Evolutionary conservation across 2,113 vertebrate genomes (phyloP), one percentile per base, ranked within the genome.

Genomic region (Sclerurus mexicanus): DNA sequence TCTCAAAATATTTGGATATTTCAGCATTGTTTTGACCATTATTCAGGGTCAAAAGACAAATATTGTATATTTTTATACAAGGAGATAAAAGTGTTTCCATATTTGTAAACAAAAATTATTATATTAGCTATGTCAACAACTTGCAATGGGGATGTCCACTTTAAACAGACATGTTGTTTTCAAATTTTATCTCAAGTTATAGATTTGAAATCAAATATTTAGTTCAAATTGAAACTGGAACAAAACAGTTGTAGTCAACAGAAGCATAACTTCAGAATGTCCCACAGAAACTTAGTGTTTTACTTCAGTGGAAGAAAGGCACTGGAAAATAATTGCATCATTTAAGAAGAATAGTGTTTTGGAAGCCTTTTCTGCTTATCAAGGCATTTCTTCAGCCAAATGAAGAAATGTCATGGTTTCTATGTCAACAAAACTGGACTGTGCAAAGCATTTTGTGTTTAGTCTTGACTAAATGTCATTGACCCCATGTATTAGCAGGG

Each of bases 401-500:
- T 62, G 25, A 28, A 39, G 35, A 62, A 50, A 19, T 20, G 2
- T 13, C 4, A 22, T 42, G 25, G 7, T 8, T 84, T 86, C 47
- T 53, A 2, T 14, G 13, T 6, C 14, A 63, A 67, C 6, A 79
- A 67, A 83, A 75, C 7, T 42, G 7, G 19, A 80, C 22, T 40
- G 3, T 2, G 1, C 62, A 63, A 68, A 46, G 3, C 11, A 68
- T 9, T 14, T 1, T 17, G 2, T 35, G 1, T 66, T 78, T 60
- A 60, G 9, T 74, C 12, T 66, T 87, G 39, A 24, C 18, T 66
- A 30, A 84, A 90, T 1, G 1, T 4, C 55, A 6, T 40, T 80
- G 15, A 42, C 6, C 4, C 3, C 11, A 4, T 15, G 6, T 52
- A 39, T 69, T 68, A 69, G 5, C 8, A 90, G 23, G 8, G 16